Percentiles rank a stretch among this genome's conserved stretches.
Conservation (phyloP, 2,113 vertebrate genomes). For the Todiramphus saurophagus region DNA sequence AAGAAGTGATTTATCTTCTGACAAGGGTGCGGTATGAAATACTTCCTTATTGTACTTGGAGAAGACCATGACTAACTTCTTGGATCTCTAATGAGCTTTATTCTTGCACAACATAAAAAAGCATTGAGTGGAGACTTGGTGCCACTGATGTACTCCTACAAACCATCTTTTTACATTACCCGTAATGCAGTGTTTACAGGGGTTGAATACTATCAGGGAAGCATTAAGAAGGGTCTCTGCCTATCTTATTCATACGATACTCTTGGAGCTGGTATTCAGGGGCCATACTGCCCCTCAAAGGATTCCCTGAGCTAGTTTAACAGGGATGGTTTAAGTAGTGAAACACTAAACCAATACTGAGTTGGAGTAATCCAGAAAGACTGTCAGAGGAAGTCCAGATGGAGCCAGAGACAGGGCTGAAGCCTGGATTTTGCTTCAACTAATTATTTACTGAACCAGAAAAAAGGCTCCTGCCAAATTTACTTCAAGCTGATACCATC, state of each 20-base stretch:
- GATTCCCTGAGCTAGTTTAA: background rate
- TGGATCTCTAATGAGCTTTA: background rate
- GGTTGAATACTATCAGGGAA: background rate
- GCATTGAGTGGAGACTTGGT: background rate
- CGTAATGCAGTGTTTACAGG: no score
- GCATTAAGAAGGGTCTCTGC: background rate
- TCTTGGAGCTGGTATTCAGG: background rate
- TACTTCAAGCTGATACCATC: background rate
- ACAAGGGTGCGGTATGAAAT: background rate
- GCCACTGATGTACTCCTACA: accelerated
- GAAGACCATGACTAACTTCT: background rate
- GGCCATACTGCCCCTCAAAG: accelerated
- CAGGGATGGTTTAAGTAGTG: background rate
- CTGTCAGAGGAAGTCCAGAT: accelerated
- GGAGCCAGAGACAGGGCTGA: accelerated
- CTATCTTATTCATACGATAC: background rate
- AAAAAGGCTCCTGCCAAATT: background rate
- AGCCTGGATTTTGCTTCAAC: background rate
- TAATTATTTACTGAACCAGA: background rate
- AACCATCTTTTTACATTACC: accelerated
- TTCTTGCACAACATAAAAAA: background rate
- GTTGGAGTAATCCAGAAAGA: no score
- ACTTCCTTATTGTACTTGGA: background rate
- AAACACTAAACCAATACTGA: accelerated
- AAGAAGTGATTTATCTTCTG: background rate